phyloP scores from a whole-genome alignment of 2,113 vertebrate genomes.

The Nibea coibor region DNA sequence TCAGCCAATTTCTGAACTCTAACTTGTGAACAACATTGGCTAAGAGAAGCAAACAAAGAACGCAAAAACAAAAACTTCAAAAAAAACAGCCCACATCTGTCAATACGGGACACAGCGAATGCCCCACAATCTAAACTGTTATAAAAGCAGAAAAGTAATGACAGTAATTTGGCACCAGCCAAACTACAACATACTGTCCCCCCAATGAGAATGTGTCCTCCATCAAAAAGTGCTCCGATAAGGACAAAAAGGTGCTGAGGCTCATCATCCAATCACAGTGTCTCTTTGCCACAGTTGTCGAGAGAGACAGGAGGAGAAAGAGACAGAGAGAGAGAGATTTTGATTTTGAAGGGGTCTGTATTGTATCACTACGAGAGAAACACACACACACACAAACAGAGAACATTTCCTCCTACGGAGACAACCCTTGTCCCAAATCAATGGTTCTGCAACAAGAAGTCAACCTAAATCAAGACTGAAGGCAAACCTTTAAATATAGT shows the following conservation, averaged over 20 bases:
- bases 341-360: conserved; percentile 11
- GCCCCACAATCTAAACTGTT: background rate
- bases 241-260: conserved; percentile 19
- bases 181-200: background rate
- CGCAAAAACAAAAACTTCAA: background rate
- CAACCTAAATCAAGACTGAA: conserved; percentile 6
- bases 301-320: background rate
- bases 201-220: conserved; percentile 19
- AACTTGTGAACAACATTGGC: background rate
- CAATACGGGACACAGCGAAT: background rate
- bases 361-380: conserved; percentile 16
- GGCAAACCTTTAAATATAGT: conserved; percentile 30
- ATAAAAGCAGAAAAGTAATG: background rate
- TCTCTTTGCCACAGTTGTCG: conserved; percentile 4
- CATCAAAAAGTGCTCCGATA: conserved; percentile 20
- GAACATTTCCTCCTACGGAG: conserved; percentile 23
- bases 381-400: background rate
- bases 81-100: background rate
- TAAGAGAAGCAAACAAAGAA: background rate
- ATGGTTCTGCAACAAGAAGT: conserved; percentile 20
- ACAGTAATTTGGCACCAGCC: background rate
- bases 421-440: conserved; percentile 24
- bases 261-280: conserved; percentile 27
- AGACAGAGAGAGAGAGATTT: background rate
- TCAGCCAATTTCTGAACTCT: background rate